Conservation (phyloP, 2,888 invertebrate genomes). For the Clunio marinus region DNA sequence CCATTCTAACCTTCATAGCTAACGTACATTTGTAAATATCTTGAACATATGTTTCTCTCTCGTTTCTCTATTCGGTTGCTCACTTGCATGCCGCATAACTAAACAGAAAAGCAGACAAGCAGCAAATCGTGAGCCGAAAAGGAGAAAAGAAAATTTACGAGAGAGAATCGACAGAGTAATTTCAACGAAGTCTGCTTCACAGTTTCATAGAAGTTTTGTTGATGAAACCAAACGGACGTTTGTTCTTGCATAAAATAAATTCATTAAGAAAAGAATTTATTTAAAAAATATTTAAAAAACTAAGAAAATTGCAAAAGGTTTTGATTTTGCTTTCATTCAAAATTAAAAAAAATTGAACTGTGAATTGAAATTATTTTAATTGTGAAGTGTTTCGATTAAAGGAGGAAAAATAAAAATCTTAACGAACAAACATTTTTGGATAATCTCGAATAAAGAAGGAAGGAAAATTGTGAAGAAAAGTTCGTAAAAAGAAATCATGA, state of each 20-base stretch:
- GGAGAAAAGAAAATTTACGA: constrained; percentile 1
- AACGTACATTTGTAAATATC: not conserved
- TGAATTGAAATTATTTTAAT: too few relatives aligned
- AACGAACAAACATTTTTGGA: too few relatives aligned
- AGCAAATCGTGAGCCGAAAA: not conserved
- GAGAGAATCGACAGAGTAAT: constrained; percentile 5
- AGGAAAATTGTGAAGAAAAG: too few relatives aligned
- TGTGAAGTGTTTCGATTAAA: too few relatives aligned
- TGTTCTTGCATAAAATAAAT: constrained; percentile 11
- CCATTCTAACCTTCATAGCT: not conserved
- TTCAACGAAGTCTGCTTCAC: not conserved
- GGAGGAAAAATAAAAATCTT: too few relatives aligned
- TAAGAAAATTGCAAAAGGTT: too few relatives aligned
- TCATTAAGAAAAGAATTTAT: constrained; percentile 9
- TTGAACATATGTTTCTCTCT: constrained; percentile 13
- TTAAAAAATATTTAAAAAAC: too few relatives aligned
- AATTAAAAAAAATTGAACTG: too few relatives aligned
- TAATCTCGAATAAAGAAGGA: too few relatives aligned
- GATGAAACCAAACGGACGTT: constrained; percentile 26
- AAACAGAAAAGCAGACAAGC: too few relatives aligned
- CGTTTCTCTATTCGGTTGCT: not conserved
- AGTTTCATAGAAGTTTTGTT: constrained; percentile 33
- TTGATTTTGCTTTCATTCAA: too few relatives aligned
- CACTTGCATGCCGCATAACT: not conserved
- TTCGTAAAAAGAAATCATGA: constrained; percentile 25